Conservation (phyloP, 2,797 vertebrate species). For the Arnoldichthys spilopterus region DNA sequence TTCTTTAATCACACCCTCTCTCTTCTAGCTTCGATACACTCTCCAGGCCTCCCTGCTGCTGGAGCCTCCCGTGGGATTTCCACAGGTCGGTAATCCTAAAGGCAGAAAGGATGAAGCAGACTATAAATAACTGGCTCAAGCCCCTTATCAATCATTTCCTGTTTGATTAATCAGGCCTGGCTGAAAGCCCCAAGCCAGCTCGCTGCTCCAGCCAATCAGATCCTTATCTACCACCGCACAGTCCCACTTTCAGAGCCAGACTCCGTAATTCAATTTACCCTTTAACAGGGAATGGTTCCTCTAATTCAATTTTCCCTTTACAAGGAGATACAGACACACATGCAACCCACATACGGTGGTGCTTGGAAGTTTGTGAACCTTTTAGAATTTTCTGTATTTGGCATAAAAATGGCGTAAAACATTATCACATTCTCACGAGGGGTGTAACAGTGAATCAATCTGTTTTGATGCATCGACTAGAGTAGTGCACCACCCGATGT, state of each 20-base stretch:
- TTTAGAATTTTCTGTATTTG: too few species aligned
- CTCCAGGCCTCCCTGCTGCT: slow-evolving; percentile 29
- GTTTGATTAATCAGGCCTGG: slow-evolving; percentile 63
- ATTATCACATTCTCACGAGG: too few species aligned
- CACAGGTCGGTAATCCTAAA: slow-evolving; percentile 10
- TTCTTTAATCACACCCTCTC: not conserved
- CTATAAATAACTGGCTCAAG: slow-evolving; percentile 55
- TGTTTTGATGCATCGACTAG: too few species aligned
- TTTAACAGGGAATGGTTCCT: not conserved
- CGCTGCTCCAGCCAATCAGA: slow-evolving; percentile 15
- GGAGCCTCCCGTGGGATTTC: slow-evolving; percentile 1
- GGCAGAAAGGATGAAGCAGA: slow-evolving; percentile 18
- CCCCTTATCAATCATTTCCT: slow-evolving; percentile 66
- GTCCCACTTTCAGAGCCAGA: not conserved
- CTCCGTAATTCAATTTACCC: slow-evolving; percentile 3
- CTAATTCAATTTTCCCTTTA: not conserved
- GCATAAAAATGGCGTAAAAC: too few species aligned
- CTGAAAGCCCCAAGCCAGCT: slow-evolving; percentile 37
- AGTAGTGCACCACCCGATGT: too few species aligned
- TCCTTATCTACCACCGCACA: slow-evolving; percentile 30
- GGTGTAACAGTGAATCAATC: too few species aligned
- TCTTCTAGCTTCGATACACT: not conserved
- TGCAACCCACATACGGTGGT: too few species aligned
- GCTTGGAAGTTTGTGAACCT: too few species aligned
- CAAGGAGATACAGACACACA: not conserved